Base-by-base conservation (phyloP, 2,797 vertebrate species). In the Setipinna tenuifilis region DNA sequence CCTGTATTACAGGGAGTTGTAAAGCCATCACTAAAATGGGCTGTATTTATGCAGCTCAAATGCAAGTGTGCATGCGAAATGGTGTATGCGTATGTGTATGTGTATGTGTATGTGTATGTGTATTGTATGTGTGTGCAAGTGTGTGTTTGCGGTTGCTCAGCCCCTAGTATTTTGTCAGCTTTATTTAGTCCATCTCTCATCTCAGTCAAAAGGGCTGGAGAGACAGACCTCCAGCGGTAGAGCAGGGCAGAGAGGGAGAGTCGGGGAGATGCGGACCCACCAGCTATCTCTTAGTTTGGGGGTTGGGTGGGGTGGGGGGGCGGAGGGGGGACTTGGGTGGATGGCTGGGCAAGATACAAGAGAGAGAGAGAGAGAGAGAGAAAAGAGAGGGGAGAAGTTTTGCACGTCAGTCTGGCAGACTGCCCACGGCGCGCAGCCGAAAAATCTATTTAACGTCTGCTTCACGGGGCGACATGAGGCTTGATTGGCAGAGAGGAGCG, bases 401-500 rank as follows among this genome's bases (percentile, higher is more conserved):
- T 95, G 95, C 96, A 97, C 96, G 96, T 97, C 97, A 97, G 94
- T 92, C 94, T 97, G 97, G 97, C 97, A 94, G 93, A 94, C 92
- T 96, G 96, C 96, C 96, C 92, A 91, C 91, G 90, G 94, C 90
- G 93, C 94, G 95, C 93, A 90, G 95, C 95, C 94, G 93, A 95
- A 96, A 97, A 96, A 96, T 96, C 96, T 97, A 97, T 98, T 97
- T 97, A 97, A 97, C 96, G 96, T 97, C 96, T 96, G 96, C 96
- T 96, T 97, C 96, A 95, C 94, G 94, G 96, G 96, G 96, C 95
- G 94, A 96, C 96, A 96, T 95, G 96, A 98, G 97, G 96, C 92
- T 96, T 98, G 98, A 98, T 96, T 98, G 97, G 97, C 97, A 98
- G 96, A 95, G 96, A 97, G 96, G 95, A 96, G 95, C 97, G 95